Evolutionary conservation across 1,140 invertebrate genomes (phyloP).

Genomic region (Antheraea pernyi): DNA sequence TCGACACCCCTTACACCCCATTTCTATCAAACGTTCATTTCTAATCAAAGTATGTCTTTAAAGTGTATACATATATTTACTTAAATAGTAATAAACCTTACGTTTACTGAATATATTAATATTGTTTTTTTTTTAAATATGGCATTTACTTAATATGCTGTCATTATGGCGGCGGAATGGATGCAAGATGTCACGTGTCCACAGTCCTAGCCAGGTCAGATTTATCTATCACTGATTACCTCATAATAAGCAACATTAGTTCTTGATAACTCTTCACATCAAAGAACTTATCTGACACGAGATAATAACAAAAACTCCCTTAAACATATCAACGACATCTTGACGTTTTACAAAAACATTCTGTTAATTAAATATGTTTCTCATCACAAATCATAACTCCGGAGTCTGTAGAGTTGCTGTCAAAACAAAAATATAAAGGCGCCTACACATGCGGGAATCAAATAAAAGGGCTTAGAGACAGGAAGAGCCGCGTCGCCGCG

Average conservation of each 20-base stretch:
- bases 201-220: too few relatives aligned
- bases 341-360: not conserved
- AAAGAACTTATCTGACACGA: not conserved
- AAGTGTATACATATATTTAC: too few relatives aligned
- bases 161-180: too few relatives aligned
- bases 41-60: too few relatives aligned
- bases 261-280: not conserved
- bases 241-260: not conserved
- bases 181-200: too few relatives aligned
- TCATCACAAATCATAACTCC: slow-evolving; percentile 64
- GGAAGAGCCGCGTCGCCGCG: slow-evolving; percentile 51
- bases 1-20: too few relatives aligned
- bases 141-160: too few relatives aligned
- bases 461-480: slow-evolving; percentile 65
- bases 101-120: too few relatives aligned
- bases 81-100: too few relatives aligned
- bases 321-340: slow-evolving; percentile 1
- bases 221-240: not conserved
- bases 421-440: slow-evolving; percentile 70
- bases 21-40: not conserved
- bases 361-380: slow-evolving; percentile 56
- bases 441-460: slow-evolving; percentile 53
- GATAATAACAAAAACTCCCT: not conserved
- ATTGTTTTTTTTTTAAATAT: too few relatives aligned
- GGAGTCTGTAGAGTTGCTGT: slow-evolving; percentile 34